These are phyloP conservation scores for Ovis aries DNA, from an alignment of 2,113 vertebrate genomes.

Conservation along the genomic window DNA sequence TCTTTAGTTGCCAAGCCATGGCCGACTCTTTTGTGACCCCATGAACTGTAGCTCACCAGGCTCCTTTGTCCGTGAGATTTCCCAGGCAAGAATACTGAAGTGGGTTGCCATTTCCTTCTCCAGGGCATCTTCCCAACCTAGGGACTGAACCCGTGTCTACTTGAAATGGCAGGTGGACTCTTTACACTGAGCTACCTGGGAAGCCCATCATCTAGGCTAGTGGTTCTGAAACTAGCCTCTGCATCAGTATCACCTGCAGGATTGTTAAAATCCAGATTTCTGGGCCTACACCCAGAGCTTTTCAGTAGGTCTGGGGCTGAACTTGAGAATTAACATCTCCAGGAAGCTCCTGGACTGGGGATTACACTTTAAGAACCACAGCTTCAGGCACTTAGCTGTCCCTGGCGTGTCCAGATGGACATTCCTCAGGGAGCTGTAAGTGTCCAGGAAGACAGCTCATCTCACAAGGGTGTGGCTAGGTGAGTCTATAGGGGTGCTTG, in stretches of 20 bases:
- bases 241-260: background rate
- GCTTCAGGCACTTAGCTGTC: background rate
- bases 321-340: background rate
- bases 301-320: background rate
- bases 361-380: background rate
- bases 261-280: background rate
- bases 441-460: background rate
- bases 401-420: accelerated
- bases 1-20: background rate
- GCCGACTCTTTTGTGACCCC: background rate
- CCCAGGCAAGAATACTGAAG: background rate
- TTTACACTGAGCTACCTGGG: background rate
- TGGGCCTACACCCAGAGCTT: background rate
- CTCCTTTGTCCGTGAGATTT: background rate
- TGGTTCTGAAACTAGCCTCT: background rate
- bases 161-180: background rate
- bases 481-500: background rate
- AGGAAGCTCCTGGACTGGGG: background rate
- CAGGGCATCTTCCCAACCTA: background rate
- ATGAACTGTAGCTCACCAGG: background rate
- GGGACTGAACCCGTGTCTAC: accelerated
- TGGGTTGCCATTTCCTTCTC: background rate
- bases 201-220: background rate
- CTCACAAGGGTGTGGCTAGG: background rate
- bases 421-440: background rate